Base-by-base conservation (phyloP, 2,888 invertebrate species). In the Beris chalybata region DNA sequence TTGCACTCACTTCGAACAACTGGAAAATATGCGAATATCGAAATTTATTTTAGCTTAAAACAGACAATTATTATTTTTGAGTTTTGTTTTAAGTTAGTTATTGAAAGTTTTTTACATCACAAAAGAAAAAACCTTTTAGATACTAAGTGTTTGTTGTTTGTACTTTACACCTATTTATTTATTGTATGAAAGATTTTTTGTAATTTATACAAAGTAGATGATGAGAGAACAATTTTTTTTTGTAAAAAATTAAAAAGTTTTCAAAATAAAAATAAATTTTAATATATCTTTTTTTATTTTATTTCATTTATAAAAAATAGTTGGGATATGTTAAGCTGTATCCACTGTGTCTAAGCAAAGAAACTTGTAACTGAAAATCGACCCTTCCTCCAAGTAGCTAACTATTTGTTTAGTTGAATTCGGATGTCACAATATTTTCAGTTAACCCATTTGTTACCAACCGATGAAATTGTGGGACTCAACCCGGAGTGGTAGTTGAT, bases 171-270 rank as follows among this genome's bases (percentile, higher is more conserved):
- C 44, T 53, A 64, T 68, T 68, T 68, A 68, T 68, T 68, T 47
- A 32, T 63, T 58, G 38, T 11, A 31, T 52, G 53, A 56, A 32
- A 55, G 31, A 30, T 53, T 38, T 68, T 61, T 53, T 63, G 58
- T 64, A 64, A 66, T 68, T 66, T 66, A 58, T 66, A 68, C 64
- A 66, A 68, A 68, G 56, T 31, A 30, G 30, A 55, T 12, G n/a
- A 50, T 50, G 13, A 50, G 13, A 29, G 15, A 50, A 59, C 9
- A 38, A 7, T 12, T 30, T 68, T 22, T 31, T 43, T n/a, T 29
- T n/a, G 12, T 13, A 52, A 50, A 47, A 56, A 48, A 56, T n/a
- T 48, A 47, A 12, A 45, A 61, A 52, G 15, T 61, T 45, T 56
- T 56, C 30, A 3, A 56, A 5, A 4, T 13, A 43, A 56, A n/a